Conservation (phyloP, 2,888 invertebrate species). For the Emmelina monodactyla region DNA sequence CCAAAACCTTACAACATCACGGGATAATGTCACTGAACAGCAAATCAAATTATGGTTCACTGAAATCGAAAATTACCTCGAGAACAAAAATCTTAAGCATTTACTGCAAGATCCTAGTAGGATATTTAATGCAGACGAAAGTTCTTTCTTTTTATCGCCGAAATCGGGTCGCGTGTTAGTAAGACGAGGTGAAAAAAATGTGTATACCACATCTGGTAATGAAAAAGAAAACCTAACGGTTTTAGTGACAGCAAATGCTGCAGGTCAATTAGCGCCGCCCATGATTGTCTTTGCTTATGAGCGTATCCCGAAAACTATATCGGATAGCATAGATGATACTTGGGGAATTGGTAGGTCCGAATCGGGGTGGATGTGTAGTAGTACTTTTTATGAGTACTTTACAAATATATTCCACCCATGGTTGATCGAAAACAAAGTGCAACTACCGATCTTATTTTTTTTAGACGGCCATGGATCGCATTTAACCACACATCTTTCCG, state of each 20-base stretch:
- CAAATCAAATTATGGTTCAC: slow-evolving; percentile 19
- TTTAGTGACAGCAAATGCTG: slow-evolving; percentile 17
- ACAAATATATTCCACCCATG: slow-evolving; percentile 26
- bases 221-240: slow-evolving; percentile 21
- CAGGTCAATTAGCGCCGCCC: slow-evolving; percentile 18
- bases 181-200: slow-evolving; percentile 22
- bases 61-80: slow-evolving; percentile 18
- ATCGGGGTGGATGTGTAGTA: slow-evolving; percentile 25
- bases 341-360: slow-evolving; percentile 18
- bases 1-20: slow-evolving; percentile 19
- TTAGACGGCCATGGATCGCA: slow-evolving; percentile 22
- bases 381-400: slow-evolving; percentile 28
- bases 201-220: slow-evolving; percentile 18
- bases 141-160: slow-evolving; percentile 27
- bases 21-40: slow-evolving; percentile 20
- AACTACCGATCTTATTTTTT: slow-evolving; percentile 20
- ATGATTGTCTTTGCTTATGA: slow-evolving; percentile 16
- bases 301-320: slow-evolving; percentile 14
- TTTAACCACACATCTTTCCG: slow-evolving; percentile 17
- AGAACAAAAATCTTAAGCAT: slow-evolving; percentile 6
- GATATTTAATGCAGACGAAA: slow-evolving; percentile 23
- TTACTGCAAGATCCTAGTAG: slow-evolving; percentile 17
- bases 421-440: slow-evolving; percentile 17
- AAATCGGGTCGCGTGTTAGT: slow-evolving; percentile 26
- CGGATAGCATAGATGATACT: too few relatives aligned